A percentile compares a stretch with the other conserved stretches of the same genome.
These are phyloP conservation scores for Dicycla oo DNA, from an alignment of 2,888 invertebrate genomes.

Conservation along the genomic window DNA sequence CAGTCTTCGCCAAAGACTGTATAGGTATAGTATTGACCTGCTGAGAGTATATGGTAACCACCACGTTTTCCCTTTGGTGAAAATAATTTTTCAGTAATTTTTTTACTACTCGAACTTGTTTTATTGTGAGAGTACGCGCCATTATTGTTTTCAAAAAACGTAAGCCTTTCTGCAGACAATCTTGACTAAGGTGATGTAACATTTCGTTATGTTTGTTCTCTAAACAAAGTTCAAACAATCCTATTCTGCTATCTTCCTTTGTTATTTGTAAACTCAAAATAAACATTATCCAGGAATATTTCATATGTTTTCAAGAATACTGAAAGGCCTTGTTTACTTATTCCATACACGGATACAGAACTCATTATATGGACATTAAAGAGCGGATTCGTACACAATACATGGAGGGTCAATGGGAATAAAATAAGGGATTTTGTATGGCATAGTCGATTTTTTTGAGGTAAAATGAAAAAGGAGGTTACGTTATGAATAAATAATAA, in stretches of 20 bases:
- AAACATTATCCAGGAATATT: slow-evolving; percentile 31
- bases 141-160: background rate
- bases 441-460: slow-evolving; percentile 1
- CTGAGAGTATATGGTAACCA: background rate
- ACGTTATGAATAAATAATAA: slow-evolving; percentile 18
- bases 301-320: slow-evolving; percentile 25
- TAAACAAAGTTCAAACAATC: slow-evolving; percentile 45
- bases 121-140: background rate
- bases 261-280: slow-evolving; percentile 33
- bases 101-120: background rate
- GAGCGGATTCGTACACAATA: slow-evolving; percentile 40
- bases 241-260: slow-evolving; percentile 14
- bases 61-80: background rate
- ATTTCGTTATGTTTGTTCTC: slow-evolving; percentile 33
- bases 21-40: no score
- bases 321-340: slow-evolving; percentile 38
- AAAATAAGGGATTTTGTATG: slow-evolving; percentile 31
- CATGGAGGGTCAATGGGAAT: slow-evolving; percentile 45
- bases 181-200: slow-evolving; percentile 4
- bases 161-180: background rate
- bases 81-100: background rate
- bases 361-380: slow-evolving; percentile 43
- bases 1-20: no score
- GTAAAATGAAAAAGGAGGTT: background rate
- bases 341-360: slow-evolving; percentile 21